A percentile compares a stretch with the other conserved stretches of the same genome.
phyloP scores from a whole-genome alignment of 1,140 invertebrate species.

The Lasioglossum albipes region DNA sequence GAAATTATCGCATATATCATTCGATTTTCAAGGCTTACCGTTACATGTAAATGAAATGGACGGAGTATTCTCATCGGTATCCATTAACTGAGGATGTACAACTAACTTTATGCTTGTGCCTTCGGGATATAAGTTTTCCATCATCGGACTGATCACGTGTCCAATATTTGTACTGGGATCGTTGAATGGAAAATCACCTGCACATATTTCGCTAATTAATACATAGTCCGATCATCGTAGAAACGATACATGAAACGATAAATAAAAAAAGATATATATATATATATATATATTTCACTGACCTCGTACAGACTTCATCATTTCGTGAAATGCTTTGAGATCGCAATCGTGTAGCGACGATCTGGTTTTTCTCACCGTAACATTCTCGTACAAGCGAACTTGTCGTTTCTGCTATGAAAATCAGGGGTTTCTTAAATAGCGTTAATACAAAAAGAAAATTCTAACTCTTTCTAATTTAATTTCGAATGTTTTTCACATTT shows the following conservation, averaged over 20 bases:
- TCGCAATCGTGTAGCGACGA: conserved; percentile 86
- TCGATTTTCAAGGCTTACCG: conserved; percentile 81
- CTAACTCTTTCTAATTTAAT: neutral
- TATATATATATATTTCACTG: conserved; percentile 67
- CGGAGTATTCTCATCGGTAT: conserved; percentile 72
- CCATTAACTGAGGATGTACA: conserved; percentile 85
- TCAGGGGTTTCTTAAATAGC: neutral
- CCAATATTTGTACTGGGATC: conserved; percentile 89
- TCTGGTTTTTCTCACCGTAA: conserved; percentile 83
- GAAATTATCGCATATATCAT: neutral
- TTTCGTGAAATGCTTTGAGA: conserved; percentile 88
- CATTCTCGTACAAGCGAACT: conserved; percentile 86
- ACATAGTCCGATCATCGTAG: neutral
- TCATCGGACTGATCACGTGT: conserved; percentile 89
- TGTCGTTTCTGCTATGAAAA: conserved; percentile 76
- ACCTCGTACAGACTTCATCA: conserved; percentile 88
- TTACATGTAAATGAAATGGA: conserved; percentile 92
- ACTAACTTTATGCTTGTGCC: conserved; percentile 92
- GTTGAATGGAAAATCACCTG: conserved; percentile 86
- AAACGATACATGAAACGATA: neutral
- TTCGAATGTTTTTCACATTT: conserved; percentile 32
- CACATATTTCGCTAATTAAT: conserved; percentile 59
- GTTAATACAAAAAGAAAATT: neutral
- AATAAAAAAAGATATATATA: too few relatives aligned
- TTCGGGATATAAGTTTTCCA: conserved; percentile 87